Base-by-base conservation (phyloP, 2,888 invertebrate species). In the Polymixis lichenea region DNA sequence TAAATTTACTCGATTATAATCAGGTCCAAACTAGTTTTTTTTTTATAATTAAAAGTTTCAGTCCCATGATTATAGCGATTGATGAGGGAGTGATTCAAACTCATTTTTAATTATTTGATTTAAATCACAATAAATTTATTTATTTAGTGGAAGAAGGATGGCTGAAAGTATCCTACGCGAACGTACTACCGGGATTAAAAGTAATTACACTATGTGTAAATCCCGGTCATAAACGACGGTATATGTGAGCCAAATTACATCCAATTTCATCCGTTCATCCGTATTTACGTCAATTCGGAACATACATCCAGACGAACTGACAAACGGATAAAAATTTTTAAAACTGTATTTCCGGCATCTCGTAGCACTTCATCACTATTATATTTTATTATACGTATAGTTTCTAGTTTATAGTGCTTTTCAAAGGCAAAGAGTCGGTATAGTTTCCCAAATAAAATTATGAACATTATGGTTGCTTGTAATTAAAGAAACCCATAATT, bases 1-100 rank as follows among this genome's bases (percentile, higher is more conserved):
- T 71, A 51, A 80, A 81, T 76, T 53, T 81, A 58, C 28, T 38
- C 28, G 67, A 81, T 81, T 68, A 17, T 49, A 80, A 81, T 81
- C 62, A 17, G 67, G 2, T 49, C 28, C 5, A n/a, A 80, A 58
- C 62, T 46, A 67, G 43, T 62, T 71, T 56, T 9, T 58, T 62
- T 71, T 56, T 9, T 58, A 28, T 75, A 60, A 60, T 75, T 60
- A 62, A 49, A 43, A 49, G 53, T 53, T 56, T 60, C 22, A 28
- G 5, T 22, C 19, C 28, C 28, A 28, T 62, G 19, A 56, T 38
- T 32, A 38, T 32, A n/a, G 7, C 13, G 46, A 67, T 53, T 69
- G 17, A 53, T 71, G 15, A 28, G 22, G 61, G 9, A 60, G 2
- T n/a, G 15, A 9, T 22, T 22, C 25, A 19, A 68, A 28, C 61